A percentile compares a stretch with the other conserved stretches of the same genome.
These are phyloP conservation scores for Drosophila kuntzei DNA, from an alignment of 2,888 invertebrate genomes.

Conservation along the genomic window DNA sequence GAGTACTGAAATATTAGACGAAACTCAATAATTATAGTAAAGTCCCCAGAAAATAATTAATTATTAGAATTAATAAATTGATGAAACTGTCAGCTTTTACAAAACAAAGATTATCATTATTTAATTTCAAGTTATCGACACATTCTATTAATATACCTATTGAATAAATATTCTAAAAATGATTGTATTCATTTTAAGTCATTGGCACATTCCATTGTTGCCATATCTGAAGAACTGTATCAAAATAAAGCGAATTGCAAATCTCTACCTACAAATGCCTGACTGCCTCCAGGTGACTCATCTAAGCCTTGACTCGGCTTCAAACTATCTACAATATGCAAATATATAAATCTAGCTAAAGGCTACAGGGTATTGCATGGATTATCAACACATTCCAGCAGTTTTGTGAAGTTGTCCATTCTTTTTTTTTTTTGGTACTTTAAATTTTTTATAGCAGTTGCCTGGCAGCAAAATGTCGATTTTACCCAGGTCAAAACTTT, in stretches of 20 bases:
- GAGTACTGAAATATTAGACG: too few species aligned
- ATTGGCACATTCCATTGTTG: not conserved
- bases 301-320: conserved; percentile 20
- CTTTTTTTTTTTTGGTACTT: conserved; percentile 5
- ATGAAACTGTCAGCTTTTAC: not conserved
- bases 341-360: conserved; percentile 47
- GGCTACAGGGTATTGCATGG: conserved; percentile 62
- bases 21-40: too few species aligned
- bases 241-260: conserved; percentile 11
- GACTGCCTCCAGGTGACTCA: conserved; percentile 32
- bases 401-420: conserved; percentile 23
- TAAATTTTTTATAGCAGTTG: conserved; percentile 59
- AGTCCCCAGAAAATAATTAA: not conserved
- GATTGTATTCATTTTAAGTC: not conserved
- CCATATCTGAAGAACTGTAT: conserved; percentile 1
- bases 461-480: conserved; percentile 73
- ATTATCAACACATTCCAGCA: conserved; percentile 59
- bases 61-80: not conserved
- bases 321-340: conserved; percentile 53
- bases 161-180: not conserved
- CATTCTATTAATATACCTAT: not conserved
- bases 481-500: conserved; percentile 61
- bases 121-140: not conserved
- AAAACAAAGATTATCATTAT: not conserved
- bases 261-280: conserved; percentile 7